Conservation (phyloP, 2,888 invertebrate species). For the Ectemnius continuus region DNA sequence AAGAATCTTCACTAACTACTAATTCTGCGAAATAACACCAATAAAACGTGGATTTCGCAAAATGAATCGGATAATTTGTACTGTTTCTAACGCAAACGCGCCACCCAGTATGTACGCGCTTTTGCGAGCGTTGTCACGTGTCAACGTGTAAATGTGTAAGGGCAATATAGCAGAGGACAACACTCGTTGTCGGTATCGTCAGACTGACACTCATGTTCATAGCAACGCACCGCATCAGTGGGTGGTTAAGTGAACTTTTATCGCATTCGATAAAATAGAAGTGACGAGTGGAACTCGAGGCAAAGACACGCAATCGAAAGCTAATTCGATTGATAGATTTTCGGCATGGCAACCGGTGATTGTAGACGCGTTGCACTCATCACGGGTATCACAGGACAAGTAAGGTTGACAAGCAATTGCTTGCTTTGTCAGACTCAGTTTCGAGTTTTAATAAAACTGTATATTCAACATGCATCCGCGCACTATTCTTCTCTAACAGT, state of each 20-base stretch:
- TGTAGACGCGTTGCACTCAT: conserved; percentile 89
- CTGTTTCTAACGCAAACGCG: no score
- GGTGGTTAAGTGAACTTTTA: background rate
- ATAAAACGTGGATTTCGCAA: no score
- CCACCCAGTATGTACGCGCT: no score
- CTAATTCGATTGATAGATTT: background rate
- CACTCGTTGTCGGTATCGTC: background rate
- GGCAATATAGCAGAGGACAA: no score
- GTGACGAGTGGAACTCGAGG: background rate
- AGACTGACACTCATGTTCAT: background rate
- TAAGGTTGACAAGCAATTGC: conserved; percentile 76
- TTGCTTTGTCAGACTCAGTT: conserved; percentile 3
- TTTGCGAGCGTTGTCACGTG: no score
- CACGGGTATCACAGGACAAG: conserved; percentile 99
- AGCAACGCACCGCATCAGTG: background rate
- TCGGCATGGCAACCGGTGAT: conserved; percentile 63
- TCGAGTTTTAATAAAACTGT: conserved; percentile 12
- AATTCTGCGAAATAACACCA: no score
- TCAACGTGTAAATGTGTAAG: no score
- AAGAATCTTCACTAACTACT: no score
- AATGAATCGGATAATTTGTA: no score
- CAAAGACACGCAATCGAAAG: no score
- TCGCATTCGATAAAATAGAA: conserved; percentile 3
- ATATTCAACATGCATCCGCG: no score
- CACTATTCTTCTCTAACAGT: no score